These are phyloP conservation scores for Arion vulgaris DNA, from an alignment of 1,140 invertebrate species.

Conservation along the genomic window DNA sequence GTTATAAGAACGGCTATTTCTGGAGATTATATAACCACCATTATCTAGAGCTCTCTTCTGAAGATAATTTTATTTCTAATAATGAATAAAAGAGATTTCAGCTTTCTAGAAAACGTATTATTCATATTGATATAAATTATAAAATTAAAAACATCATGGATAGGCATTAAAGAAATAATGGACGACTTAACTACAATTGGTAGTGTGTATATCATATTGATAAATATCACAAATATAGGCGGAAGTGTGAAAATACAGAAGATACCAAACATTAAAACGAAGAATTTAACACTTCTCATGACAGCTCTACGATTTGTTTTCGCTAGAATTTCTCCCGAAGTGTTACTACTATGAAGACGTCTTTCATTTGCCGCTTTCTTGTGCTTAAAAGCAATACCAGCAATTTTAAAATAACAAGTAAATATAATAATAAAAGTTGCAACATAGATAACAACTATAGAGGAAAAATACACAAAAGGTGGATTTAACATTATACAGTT, in stretches of 20 bases:
- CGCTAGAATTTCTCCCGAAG: not conserved
- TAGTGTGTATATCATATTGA: not conserved
- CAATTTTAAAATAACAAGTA: conserved; percentile 1
- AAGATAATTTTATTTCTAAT: no score
- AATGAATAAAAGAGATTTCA: not conserved
- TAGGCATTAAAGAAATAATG: not conserved
- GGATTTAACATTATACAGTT: not conserved
- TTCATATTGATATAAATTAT: not conserved
- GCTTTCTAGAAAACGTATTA: not conserved
- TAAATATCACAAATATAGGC: not conserved
- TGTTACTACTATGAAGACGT: not conserved
- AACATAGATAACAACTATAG: not conserved
- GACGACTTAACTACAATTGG: not conserved
- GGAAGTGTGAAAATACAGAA: not conserved
- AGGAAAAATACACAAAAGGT: not conserved
- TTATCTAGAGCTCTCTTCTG: no score
- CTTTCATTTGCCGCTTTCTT: not conserved
- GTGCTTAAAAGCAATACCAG: not conserved
- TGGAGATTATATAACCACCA: no score
- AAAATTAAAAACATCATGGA: not conserved
- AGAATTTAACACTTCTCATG: not conserved
- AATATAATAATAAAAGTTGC: not conserved
- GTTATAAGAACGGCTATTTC: no score
- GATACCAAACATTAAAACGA: not conserved
- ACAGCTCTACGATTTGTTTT: not conserved